Percentiles rank a stretch among this genome's conserved stretches.
phyloP scores from a whole-genome alignment of 2,797 vertebrate genomes.

The Sciurus carolinensis region DNA sequence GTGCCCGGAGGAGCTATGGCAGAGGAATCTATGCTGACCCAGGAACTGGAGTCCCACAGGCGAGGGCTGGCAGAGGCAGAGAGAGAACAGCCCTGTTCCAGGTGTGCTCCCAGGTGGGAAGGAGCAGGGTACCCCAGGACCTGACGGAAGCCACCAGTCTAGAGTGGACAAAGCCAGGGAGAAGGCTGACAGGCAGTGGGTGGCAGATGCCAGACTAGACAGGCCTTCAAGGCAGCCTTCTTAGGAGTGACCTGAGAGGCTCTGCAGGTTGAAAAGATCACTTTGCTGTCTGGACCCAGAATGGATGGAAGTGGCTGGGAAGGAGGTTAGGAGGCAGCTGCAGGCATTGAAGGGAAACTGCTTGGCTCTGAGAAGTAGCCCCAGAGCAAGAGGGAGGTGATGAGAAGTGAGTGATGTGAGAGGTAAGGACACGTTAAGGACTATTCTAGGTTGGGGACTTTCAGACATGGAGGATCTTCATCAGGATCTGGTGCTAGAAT shows the following conservation, averaged over 20 bases:
- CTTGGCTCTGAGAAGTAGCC: background rate
- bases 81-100: background rate
- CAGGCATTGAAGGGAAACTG: background rate
- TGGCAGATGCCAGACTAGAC: background rate
- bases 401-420: background rate
- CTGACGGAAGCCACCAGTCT: background rate
- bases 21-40: background rate
- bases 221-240: background rate
- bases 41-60: background rate
- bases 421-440: background rate
- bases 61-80: background rate
- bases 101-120: background rate
- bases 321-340: background rate
- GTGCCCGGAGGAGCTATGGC: background rate
- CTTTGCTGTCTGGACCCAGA: background rate
- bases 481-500: background rate
- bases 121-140: background rate
- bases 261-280: slow-evolving; percentile 30
- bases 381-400: background rate
- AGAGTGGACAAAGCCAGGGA: background rate
- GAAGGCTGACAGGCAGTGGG: background rate
- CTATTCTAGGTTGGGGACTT: background rate
- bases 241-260: background rate
- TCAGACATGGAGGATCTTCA: background rate
- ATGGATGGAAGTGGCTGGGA: background rate